Base-by-base conservation (phyloP, 2,888 invertebrate species). In the Elmis aenea region DNA sequence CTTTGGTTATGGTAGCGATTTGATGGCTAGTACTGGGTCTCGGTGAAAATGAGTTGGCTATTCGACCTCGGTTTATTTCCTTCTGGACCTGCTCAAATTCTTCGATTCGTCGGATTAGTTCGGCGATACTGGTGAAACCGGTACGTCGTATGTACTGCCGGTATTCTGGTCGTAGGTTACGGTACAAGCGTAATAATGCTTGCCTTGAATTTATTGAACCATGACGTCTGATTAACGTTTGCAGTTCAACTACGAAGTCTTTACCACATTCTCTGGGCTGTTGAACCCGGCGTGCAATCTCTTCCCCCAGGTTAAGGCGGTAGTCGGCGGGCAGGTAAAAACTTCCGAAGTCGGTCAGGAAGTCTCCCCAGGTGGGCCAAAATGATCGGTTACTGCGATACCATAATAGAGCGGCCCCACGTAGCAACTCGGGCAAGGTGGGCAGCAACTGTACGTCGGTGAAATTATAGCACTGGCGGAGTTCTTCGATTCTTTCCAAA, bases 221-320 rank as follows among this genome's bases (percentile, higher is more conserved):
- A 14, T 32, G 15, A 2, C 41, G 15, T 2, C 32, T 22, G 5
- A 41, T 37, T 10, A 37, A 16, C 2, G 41, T 41, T 20, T 27
- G 32, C 6, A 40, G n/a, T 9, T 29, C 35, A 4, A 26, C 16
- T 5, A 36, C n/a, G 18, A 26, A 36, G 3, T 26, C 32, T 1
- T 15, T 5, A 2, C 16, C 16, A 11, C 29, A 12, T 30, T 40
- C 24, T 3, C 14, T 6, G 4, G 12, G 20, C 5, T n/a, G 13
- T 10, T 24, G 26, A 4, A 12, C 12, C 11, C 24, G 5, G 11
- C 5, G 10, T 3, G 11, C 11, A 5, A 20, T 30, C 5, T 30
- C 20, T 30, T 30, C 30, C 11, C 11, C 18, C 18, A 30, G 6
- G 6, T 12, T 6, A 6, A 24, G 12, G 9, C 12, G n/a, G 10